Conservation (phyloP, 2,888 invertebrate genomes). For the Polyploca ridens region DNA sequence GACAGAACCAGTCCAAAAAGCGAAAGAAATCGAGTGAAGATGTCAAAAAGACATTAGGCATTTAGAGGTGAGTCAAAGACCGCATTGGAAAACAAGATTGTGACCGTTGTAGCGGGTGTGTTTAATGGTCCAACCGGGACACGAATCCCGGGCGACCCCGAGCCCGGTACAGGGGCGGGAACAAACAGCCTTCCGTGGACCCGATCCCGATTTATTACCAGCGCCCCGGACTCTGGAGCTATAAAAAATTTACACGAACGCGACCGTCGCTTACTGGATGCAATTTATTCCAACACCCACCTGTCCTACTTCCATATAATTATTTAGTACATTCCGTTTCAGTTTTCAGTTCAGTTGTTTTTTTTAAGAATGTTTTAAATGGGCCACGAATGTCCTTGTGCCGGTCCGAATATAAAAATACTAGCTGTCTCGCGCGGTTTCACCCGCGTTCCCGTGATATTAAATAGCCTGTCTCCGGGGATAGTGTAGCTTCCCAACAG, state of each 20-base stretch:
- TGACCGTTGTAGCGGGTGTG: slow-evolving; percentile 50
- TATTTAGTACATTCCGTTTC: not conserved
- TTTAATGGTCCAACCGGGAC: slow-evolving; percentile 46
- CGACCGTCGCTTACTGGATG: slow-evolving; percentile 38
- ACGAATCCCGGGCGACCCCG: slow-evolving; percentile 29
- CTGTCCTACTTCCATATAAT: slow-evolving; percentile 15
- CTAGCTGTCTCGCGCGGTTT: no score
- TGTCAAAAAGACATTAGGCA: slow-evolving; percentile 16
- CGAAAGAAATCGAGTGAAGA: not conserved
- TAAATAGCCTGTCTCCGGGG: no score
- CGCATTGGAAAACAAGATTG: slow-evolving; percentile 51
- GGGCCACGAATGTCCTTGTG: not conserved
- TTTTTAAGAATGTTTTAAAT: not conserved
- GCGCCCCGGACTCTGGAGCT: slow-evolving; percentile 31
- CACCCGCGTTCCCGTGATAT: no score
- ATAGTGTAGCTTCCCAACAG: no score
- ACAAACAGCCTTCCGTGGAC: slow-evolving; percentile 47
- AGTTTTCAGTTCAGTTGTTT: not conserved
- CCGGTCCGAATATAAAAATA: no score
- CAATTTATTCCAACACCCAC: slow-evolving; percentile 44
- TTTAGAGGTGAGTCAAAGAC: slow-evolving; percentile 29
- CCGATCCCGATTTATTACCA: slow-evolving; percentile 54
- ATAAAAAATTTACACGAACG: slow-evolving; percentile 52
- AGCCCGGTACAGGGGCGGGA: slow-evolving; percentile 39
- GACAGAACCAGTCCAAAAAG: not conserved